phyloP scores from a whole-genome alignment of 2,113 vertebrate species.

The Strix uralensis region DNA sequence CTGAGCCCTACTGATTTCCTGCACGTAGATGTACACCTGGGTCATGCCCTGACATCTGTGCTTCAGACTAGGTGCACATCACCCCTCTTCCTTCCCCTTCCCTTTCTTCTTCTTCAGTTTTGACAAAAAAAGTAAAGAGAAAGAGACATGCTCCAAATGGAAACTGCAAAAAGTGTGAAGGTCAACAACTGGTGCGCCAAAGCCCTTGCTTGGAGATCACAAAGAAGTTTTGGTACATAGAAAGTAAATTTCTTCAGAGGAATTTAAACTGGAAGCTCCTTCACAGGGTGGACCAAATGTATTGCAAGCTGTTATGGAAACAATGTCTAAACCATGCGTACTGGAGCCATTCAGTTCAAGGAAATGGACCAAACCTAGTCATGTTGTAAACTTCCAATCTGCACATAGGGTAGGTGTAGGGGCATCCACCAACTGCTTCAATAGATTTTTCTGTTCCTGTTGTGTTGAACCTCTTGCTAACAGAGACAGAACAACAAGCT shows the following conservation, averaged over 20 bases:
- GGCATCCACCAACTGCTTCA: neutral
- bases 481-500: neutral
- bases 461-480: neutral
- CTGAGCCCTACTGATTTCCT: neutral
- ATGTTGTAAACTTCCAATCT: neutral
- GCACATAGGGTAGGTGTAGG: too few relatives aligned
- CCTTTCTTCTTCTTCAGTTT: neutral
- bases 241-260: neutral
- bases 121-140: neutral
- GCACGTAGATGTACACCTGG: too few relatives aligned
- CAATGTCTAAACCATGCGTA: rapidly evolving
- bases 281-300: neutral
- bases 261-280: neutral
- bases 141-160: neutral
- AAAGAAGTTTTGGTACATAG: neutral
- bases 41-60: rapidly evolving
- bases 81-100: neutral
- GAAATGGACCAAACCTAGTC: neutral
- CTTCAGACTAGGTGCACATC: neutral
- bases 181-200: neutral
- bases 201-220: neutral
- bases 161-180: neutral
- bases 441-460: neutral
- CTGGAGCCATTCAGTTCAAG: neutral
- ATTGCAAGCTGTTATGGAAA: neutral